Base-by-base conservation (phyloP, 2,797 vertebrate genomes). In the Ctenopoma kingsleyae region DNA sequence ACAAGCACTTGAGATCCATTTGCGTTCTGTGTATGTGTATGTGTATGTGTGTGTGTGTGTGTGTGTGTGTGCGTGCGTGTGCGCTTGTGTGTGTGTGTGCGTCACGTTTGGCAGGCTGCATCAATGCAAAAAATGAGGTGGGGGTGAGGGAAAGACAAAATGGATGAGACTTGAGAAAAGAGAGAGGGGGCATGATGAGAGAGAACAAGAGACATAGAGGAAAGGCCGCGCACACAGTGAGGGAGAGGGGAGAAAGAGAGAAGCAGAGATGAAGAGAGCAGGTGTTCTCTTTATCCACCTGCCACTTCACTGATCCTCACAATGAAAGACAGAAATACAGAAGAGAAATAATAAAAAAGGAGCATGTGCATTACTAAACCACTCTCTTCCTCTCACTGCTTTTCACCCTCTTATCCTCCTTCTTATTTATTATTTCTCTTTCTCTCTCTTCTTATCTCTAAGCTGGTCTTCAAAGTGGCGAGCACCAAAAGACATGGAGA, bases 241-340 rank as follows among this genome's bases (percentile, higher is more conserved):
- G 59, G 46, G 36, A 51, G 50, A 66, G 53, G 17, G 3, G 44
- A 58, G 38, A 57, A 43, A 52, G 66, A 78, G 74, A 64, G 68
- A 52, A 41, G 54, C 66, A 71, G 59, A 70, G 88, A 90, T 89
- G 86, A 90, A 87, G 87, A 84, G 85, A 89, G 89, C 91, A 92
- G 91, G 92, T 93, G 91, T 90, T 84, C 87, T 83, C 85, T 91
- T 87, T 78, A 89, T 91, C 82, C 87, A 90, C 89, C 89, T 90
- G 89, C 90, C 90, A 91, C 86, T 93, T 90, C 87, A 90, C 84
- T 83, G 85, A 90, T 90, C 83, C 88, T 76, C 82, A 9, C 82
- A 67, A 78, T 87, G 87, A 89, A 83, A 89, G 88, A 82, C 82
- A 77, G 76, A 81, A 68, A 82, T 65, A 80, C 66, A 68, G 82